Evolutionary conservation across 1,140 invertebrate species (phyloP), one percentile per base, ranked within the genome.

Genomic region (Bacillus rossius): DNA sequence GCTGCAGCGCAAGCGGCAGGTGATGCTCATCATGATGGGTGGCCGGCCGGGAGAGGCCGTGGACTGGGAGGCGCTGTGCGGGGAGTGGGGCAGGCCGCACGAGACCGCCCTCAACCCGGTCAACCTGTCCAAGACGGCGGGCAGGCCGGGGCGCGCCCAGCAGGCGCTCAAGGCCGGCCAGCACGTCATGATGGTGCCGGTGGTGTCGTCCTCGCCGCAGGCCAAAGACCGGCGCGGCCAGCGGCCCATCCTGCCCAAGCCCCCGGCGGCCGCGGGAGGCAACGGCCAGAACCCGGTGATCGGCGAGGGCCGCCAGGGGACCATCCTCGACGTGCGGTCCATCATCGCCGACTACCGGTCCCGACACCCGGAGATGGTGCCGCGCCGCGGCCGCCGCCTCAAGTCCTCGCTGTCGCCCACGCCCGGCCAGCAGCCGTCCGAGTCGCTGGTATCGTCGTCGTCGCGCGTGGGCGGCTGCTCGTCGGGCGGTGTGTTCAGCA

Each of bases 301-400:
- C 51, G 79, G 80, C 1, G 78, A 83, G 70, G 85, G 86, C 0
- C 76, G 86, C 19, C 86, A 91, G 65, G 85, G 89, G 0, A 81
- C 86, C 0, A 86, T 86, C 23, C 81, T 91, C 43, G 87, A 91
- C 70, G 89, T 92, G 10, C 82, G 87, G 67, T 86, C 88, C 3
- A 86, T 92, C 51, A 92, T 92, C 66, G 88, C 87, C 1, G 88
- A 91, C 71, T 89, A 91, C 67, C 79, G 88, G 59, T 83, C 87
- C 45, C 76, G 84, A 60, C 84, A 88, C 71, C 86, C 86, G 0
- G 85, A 88, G 62, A 74, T 79, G 8, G 83, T 86, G 1, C 86
- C 86, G 0, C 69, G 85, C 61, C 77, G 86, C 69, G 82, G 84
- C 3, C 73, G 82, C 37, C 66, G 84, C 37, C 78, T 83, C 10